Evolutionary conservation across 64 coral and sea anemone species (phyloP).

Genomic region (Astreopora myriophthalma): DNA sequence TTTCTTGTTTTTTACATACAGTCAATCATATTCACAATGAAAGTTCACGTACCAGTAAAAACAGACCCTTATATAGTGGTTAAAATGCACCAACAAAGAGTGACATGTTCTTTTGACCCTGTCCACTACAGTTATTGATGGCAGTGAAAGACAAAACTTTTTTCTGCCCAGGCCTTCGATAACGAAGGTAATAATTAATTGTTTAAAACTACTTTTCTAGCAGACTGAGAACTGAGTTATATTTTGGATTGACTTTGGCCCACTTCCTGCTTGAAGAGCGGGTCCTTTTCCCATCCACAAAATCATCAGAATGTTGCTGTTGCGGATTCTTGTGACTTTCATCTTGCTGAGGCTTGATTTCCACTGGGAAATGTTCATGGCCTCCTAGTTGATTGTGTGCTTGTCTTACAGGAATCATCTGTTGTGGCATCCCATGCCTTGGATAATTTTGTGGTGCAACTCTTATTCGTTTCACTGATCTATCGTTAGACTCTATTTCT

Average conservation of each 20-base stretch:
- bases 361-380: background rate
- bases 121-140: too few species aligned
- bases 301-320: background rate
- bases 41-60: too few species aligned
- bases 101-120: too few species aligned
- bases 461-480: slow-evolving; percentile 58
- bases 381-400: background rate
- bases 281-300: background rate
- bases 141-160: too few species aligned
- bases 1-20: too few species aligned
- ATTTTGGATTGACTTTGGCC: slow-evolving; percentile 52
- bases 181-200: background rate
- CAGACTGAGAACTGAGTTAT: slow-evolving; percentile 34
- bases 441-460: slow-evolving; percentile 10
- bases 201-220: background rate
- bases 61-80: too few species aligned
- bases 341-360: background rate
- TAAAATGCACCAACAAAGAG: too few species aligned
- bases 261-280: slow-evolving; percentile 49
- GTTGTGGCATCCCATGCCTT: background rate
- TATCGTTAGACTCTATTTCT: slow-evolving; percentile 67
- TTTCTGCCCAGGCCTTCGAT: too few species aligned
- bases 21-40: too few species aligned
- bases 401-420: background rate
- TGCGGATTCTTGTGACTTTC: background rate